A percentile compares a stretch with the other conserved stretches of the same genome.
Conservation (phyloP, 92 coral and sea anemone genomes). For the Phenganax marumi region DNA sequence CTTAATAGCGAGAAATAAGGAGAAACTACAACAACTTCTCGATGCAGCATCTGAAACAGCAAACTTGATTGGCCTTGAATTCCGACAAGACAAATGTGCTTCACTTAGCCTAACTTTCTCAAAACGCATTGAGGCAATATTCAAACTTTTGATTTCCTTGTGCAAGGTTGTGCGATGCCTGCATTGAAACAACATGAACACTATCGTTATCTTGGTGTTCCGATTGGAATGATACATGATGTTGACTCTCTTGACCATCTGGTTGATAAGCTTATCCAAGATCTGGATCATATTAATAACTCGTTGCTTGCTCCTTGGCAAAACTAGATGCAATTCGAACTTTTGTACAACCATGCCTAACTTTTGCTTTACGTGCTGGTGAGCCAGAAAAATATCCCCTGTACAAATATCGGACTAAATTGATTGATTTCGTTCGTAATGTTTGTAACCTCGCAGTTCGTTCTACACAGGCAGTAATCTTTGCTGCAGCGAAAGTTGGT, state of each 20-base stretch:
- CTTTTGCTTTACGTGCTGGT: too few relatives aligned
- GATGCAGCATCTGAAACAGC: slow-evolving; percentile 34
- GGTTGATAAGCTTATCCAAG: too few relatives aligned
- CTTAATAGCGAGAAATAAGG: slow-evolving; percentile 14
- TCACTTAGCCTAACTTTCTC: slow-evolving; percentile 12
- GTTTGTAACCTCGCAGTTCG: neutral
- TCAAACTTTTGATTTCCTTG: neutral
- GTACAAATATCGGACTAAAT: neutral
- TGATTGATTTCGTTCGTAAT: neutral
- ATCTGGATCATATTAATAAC: too few relatives aligned
- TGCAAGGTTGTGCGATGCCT: too few relatives aligned
- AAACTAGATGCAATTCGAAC: too few relatives aligned
- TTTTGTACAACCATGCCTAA: too few relatives aligned
- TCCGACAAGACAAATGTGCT: too few relatives aligned
- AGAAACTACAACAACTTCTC: slow-evolving; percentile 21
- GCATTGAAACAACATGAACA: too few relatives aligned
- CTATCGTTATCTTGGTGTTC: too few relatives aligned
- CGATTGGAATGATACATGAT: too few relatives aligned
- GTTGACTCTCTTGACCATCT: too few relatives aligned
- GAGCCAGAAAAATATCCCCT: neutral
- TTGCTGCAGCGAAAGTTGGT: neutral
- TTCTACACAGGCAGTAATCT: neutral
- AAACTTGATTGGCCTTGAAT: slow-evolving; percentile 25
- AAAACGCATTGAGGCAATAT: slow-evolving; percentile 3
- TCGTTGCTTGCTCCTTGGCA: neutral